Conservation (phyloP, 2,888 invertebrate species). For the Aromia moschata region DNA sequence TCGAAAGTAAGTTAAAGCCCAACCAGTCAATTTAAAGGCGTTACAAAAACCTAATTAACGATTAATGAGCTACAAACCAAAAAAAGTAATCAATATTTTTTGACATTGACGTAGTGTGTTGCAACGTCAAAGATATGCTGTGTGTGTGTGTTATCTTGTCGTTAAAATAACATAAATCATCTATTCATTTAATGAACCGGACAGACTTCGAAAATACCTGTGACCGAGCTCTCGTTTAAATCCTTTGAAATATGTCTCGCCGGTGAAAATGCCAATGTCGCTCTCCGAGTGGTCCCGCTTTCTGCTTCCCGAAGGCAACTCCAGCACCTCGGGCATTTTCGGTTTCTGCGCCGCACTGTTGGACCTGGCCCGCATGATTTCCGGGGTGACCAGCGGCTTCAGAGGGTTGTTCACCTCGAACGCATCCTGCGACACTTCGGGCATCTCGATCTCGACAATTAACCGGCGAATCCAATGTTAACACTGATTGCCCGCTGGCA, state of each 20-base stretch:
- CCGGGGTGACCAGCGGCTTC: constrained; percentile 64
- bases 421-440: constrained; percentile 64
- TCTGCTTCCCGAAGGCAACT: constrained; percentile 28
- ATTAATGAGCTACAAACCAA: too few relatives aligned
- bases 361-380: constrained; percentile 69
- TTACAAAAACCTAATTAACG: too few relatives aligned
- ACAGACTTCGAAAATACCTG: constrained; percentile 63
- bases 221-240: constrained; percentile 67
- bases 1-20: too few relatives aligned
- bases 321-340: constrained; percentile 31
- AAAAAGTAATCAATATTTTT: too few relatives aligned
- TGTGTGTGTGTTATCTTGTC: too few relatives aligned
- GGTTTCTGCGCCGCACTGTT: constrained; percentile 63
- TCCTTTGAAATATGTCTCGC: constrained; percentile 7
- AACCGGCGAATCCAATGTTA: background rate
- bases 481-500: constrained; percentile 22
- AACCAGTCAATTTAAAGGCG: too few relatives aligned
- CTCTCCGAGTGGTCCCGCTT: constrained; percentile 33
- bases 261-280: constrained; percentile 14
- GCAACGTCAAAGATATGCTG: too few relatives aligned
- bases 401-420: constrained; percentile 69
- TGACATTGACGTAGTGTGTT: too few relatives aligned
- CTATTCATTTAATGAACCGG: background rate
- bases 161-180: too few relatives aligned
- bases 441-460: constrained; percentile 62